Evolutionary conservation across 2,113 vertebrate genomes (phyloP), one percentile per base, ranked within the genome.

Genomic region (human (Homo sapiens)): DNA sequence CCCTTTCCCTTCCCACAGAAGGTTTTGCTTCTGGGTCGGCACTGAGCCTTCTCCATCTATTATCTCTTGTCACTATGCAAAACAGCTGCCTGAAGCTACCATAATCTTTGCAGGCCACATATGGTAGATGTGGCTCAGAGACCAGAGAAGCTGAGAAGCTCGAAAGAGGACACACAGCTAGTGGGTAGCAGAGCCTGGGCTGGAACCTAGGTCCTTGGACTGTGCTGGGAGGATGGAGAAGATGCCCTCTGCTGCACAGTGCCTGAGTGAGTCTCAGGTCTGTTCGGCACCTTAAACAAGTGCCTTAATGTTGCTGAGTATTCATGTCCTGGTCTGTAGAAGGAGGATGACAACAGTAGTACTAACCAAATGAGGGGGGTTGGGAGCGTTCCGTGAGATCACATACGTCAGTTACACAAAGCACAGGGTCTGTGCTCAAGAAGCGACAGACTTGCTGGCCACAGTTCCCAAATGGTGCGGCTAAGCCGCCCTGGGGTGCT

Each of bases 81-180:
- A 81, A 72, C n/a, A 76, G 72, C 40, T 55, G 22, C 48, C 61
- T 35, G 11, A 64, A 64, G 27, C 61, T 32, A 32, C 27, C 61
- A 64, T 64, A 14, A 64, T 64, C 61, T 64, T 64, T 64, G 61
- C 61, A 64, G 16, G 64, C 0, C 22, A 43, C 35, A 11, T 20
- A 75, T 9, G 27, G 57, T 8, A 55, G 18, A 4, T 78, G 45
- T 10, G 35, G 30, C 52, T 48, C 8, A 59, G 81, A 55, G n/a
- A 88, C 50, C 92, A 94, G 81, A 76, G 78, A 93, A 57, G 35
- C 30, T 73, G 50, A 72, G 38, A 61, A 84, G 66, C 27, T 70
- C 30, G 4, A 30, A 38, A 73, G 91, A 76, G 40, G 52, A 70
- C 22, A 59, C 70, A 76, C 87, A 93, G 40, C 82, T 27, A 7